Evolutionary conservation across 2,888 invertebrate species (phyloP).

Genomic region (Tetheella fluctuosa): DNA sequence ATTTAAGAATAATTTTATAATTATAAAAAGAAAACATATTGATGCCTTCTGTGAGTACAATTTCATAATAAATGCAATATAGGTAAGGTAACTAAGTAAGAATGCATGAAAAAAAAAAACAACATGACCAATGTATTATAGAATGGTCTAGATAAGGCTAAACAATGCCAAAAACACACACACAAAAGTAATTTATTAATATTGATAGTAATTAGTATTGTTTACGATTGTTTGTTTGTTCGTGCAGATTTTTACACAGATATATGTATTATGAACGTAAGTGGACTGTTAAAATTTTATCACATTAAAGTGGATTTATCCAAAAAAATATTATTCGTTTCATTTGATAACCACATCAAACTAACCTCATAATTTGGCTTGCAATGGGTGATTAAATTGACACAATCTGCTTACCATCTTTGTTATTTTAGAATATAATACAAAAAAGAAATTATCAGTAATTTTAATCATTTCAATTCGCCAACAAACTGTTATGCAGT

Average conservation of each 20-base stretch:
- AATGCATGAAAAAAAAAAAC: slow-evolving; percentile 37
- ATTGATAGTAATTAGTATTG: slow-evolving; percentile 10
- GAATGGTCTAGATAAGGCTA: neutral
- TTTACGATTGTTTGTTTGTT: slow-evolving; percentile 27
- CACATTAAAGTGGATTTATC: slow-evolving; percentile 68
- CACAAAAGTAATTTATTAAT: slow-evolving; percentile 31
- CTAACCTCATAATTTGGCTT: slow-evolving; percentile 39
- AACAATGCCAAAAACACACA: slow-evolving; percentile 19
- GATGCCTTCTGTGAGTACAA: slow-evolving; percentile 63
- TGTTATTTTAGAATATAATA: slow-evolving; percentile 22
- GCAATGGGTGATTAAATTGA: slow-evolving; percentile 73
- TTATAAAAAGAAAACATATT: slow-evolving; percentile 13
- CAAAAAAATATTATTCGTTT: slow-evolving; percentile 58
- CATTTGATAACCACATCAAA: slow-evolving; percentile 49
- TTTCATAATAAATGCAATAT: slow-evolving; percentile 42
- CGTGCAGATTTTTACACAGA: slow-evolving; percentile 43
- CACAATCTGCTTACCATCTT: slow-evolving; percentile 75
- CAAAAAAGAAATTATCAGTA: no score
- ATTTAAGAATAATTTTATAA: neutral
- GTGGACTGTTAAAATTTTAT: slow-evolving; percentile 80
- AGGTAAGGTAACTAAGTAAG: slow-evolving; percentile 32
- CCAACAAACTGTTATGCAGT: no score
- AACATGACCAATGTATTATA: slow-evolving; percentile 12
- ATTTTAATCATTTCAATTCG: no score
- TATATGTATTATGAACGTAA: slow-evolving; percentile 60